A percentile compares a stretch with the other conserved stretches of the same genome.
Conservation (phyloP, 30 jellyfish, hydroid and myxozoan species). For the Aurelia aurita region DNA sequence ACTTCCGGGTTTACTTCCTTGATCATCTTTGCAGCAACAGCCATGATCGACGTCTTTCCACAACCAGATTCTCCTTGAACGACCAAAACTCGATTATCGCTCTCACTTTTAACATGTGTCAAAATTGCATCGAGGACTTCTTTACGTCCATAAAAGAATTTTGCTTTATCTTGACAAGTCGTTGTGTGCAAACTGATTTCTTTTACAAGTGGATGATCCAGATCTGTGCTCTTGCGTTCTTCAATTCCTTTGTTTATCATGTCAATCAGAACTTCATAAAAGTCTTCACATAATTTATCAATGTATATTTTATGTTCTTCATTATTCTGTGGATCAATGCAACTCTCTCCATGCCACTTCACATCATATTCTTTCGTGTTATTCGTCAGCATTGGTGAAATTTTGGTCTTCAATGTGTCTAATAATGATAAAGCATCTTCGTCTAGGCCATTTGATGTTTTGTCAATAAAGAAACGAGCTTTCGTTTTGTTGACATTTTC, state of each 20-base stretch:
- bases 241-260: conserved; percentile 86
- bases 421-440: conserved; percentile 69
- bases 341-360: conserved; percentile 74
- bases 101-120: conserved; percentile 35
- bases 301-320: conserved; percentile 59
- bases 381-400: conserved; percentile 40
- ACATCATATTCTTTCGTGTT: conserved; percentile 60
- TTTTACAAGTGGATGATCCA: conserved; percentile 63
- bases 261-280: conserved; percentile 47
- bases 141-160: conserved; percentile 75
- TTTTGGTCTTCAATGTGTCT: conserved; percentile 27
- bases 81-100: conserved; percentile 24
- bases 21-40: conserved; percentile 71
- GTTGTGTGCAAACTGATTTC: conserved; percentile 77
- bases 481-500: conserved; percentile 45
- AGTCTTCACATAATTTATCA: conserved; percentile 65
- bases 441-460: conserved; percentile 67
- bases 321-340: conserved; percentile 59
- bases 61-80: conserved; percentile 90
- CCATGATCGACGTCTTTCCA: conserved; percentile 89
- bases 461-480: conserved; percentile 82
- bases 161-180: conserved; percentile 74
- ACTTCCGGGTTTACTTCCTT: conserved; percentile 51
- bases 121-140: conserved; percentile 57
- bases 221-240: conserved; percentile 51